These are phyloP conservation scores for Rhinoraja longicauda DNA, from an alignment of 2,797 vertebrate genomes.

Conservation along the genomic window DNA sequence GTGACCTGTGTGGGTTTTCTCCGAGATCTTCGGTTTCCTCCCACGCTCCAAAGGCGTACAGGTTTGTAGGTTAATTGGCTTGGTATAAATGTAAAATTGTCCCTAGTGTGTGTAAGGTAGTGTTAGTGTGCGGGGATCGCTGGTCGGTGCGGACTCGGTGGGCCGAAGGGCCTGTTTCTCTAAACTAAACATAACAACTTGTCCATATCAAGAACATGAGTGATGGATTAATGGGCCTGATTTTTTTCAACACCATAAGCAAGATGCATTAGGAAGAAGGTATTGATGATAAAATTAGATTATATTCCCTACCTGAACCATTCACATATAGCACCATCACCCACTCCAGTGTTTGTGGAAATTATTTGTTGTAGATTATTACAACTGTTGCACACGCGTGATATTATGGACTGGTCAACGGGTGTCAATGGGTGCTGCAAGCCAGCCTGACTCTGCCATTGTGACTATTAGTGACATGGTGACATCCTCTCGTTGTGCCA, in stretches of 20 bases:
- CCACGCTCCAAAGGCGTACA: too few species aligned
- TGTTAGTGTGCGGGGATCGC: too few species aligned
- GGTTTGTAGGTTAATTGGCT: too few species aligned
- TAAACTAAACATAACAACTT: neutral
- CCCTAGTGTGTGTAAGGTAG: too few species aligned
- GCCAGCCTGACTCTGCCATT: neutral
- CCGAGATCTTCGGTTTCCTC: too few species aligned
- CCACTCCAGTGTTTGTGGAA: neutral
- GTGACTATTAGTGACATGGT: conserved; percentile 10
- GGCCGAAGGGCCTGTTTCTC: too few species aligned
- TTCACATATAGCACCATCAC: neutral
- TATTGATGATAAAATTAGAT: neutral
- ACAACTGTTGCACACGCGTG: neutral
- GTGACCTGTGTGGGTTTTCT: too few species aligned
- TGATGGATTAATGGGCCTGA: neutral
- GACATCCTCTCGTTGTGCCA: neutral
- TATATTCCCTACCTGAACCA: neutral
- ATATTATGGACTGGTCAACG: neutral
- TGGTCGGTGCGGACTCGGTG: too few species aligned
- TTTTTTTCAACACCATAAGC: neutral
- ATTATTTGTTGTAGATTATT: neutral
- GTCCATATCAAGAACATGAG: neutral
- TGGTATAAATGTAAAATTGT: too few species aligned
- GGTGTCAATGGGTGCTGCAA: neutral
- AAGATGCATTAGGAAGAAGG: neutral